Evolutionary conservation across 2,888 invertebrate species (phyloP).

Genomic region (Horisme vitalbata): DNA sequence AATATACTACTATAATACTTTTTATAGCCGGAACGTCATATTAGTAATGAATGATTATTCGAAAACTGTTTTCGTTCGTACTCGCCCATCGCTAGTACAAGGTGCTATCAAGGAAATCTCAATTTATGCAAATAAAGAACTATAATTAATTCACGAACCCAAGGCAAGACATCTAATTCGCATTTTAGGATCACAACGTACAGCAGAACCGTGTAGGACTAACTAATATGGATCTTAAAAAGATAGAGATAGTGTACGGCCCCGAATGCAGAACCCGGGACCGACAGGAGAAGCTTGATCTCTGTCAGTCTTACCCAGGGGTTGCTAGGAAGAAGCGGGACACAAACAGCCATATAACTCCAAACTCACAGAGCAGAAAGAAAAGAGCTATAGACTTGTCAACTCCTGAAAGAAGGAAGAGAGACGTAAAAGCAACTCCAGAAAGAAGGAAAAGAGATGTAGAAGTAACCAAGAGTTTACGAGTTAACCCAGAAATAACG

Average conservation of each 20-base stretch:
- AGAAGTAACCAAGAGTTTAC: slow-evolving; percentile 41
- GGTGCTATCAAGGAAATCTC: too few species aligned
- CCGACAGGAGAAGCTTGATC: slow-evolving; percentile 59
- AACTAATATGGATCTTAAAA: slow-evolving; percentile 52
- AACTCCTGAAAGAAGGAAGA: slow-evolving; percentile 10
- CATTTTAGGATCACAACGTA: slow-evolving; percentile 48
- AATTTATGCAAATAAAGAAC: too few species aligned
- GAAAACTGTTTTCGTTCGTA: too few species aligned
- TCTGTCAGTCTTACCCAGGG: slow-evolving; percentile 63
- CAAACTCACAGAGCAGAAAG: neutral
- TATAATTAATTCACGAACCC: too few species aligned
- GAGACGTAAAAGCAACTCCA: neutral
- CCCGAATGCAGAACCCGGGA: slow-evolving; percentile 60
- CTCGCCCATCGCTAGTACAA: too few species aligned
- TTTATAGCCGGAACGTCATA: too few species aligned
- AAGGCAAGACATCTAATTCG: neutral
- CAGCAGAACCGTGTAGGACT: slow-evolving; percentile 51
- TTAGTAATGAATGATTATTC: too few species aligned
- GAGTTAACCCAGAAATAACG: slow-evolving; percentile 65
- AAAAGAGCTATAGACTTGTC: neutral
- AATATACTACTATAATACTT: too few species aligned
- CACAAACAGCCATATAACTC: neutral
- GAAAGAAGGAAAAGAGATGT: slow-evolving; percentile 21
- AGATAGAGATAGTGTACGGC: slow-evolving; percentile 63
- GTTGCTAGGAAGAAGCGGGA: slow-evolving; percentile 44